phyloP scores from a whole-genome alignment of 1,140 invertebrate genomes.

The Drosophila aff. region DNA sequence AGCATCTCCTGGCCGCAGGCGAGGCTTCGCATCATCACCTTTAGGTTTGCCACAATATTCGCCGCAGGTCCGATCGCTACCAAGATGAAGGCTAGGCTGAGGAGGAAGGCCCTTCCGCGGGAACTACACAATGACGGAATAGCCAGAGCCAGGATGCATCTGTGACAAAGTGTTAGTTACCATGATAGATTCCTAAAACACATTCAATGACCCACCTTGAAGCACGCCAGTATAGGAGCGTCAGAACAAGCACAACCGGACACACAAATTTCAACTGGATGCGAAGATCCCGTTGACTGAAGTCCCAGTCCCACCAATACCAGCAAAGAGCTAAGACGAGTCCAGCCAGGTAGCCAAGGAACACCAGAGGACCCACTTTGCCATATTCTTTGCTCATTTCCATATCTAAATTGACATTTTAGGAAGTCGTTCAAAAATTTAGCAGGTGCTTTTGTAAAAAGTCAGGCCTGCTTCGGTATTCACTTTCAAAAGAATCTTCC shows the following conservation, averaged over 20 bases:
- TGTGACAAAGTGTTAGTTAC: constrained; percentile 25
- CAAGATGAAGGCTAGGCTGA: constrained; percentile 92
- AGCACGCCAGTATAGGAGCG: constrained; percentile 25
- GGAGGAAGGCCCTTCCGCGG: constrained; percentile 90
- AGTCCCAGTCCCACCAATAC: constrained; percentile 42
- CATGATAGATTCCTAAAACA: background rate
- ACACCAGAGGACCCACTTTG: constrained; percentile 11
- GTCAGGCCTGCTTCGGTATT: background rate
- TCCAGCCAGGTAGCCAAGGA: constrained; percentile 45
- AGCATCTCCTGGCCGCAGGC: constrained; percentile 92
- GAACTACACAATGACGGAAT: constrained; percentile 92
- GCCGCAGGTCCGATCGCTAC: constrained; percentile 91
- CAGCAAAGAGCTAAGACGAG: constrained; percentile 25
- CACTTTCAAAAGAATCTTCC: background rate
- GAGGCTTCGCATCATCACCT: constrained; percentile 90
- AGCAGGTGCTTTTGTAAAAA: background rate
- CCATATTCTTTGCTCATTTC: background rate
- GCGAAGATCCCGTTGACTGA: constrained; percentile 15
- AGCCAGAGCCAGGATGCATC: constrained; percentile 89
- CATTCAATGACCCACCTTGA: constrained; percentile 27
- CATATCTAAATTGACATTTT: background rate
- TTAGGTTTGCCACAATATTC: constrained; percentile 91
- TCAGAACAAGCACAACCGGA: constrained; percentile 12
- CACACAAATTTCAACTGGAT: constrained; percentile 17
- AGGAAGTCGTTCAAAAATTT: background rate